A percentile compares a stretch with the other conserved stretches of the same genome.
phyloP scores from a whole-genome alignment of 2,888 invertebrate species.

The Cephus rjabovi region DNA sequence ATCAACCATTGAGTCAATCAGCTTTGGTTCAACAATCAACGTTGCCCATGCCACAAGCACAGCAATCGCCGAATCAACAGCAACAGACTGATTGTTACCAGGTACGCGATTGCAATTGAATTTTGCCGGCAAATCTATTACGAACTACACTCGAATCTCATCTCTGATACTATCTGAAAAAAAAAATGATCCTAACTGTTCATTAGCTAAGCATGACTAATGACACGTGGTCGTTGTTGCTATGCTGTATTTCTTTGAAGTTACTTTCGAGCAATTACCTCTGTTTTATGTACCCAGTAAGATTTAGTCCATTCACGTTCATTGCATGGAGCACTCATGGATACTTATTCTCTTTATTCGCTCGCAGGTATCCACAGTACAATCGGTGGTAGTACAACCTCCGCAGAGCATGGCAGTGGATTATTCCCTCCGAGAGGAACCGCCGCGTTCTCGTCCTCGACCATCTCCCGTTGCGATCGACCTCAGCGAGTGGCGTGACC shows the following conservation, averaged over 20 bases:
- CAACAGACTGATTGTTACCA: slow-evolving; percentile 51
- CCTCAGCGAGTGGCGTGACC: slow-evolving; percentile 93
- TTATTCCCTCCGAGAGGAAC: slow-evolving; percentile 69
- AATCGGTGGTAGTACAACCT: slow-evolving; percentile 64
- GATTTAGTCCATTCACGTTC: too few species aligned
- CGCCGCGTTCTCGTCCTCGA: slow-evolving; percentile 58
- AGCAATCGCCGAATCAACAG: slow-evolving; percentile 51
- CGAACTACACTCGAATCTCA: too few species aligned
- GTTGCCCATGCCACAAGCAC: slow-evolving; percentile 41
- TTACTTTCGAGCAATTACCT: background rate
- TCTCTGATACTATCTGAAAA: too few species aligned
- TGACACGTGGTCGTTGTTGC: too few species aligned
- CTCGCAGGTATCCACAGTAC: slow-evolving; percentile 49
- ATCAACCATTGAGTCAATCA: slow-evolving; percentile 45
- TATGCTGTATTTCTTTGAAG: background rate
- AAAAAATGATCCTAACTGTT: too few species aligned
- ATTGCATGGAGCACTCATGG: background rate
- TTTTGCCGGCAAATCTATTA: background rate
- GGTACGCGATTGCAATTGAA: slow-evolving; percentile 30
- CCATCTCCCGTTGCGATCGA: slow-evolving; percentile 73
- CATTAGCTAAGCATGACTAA: too few species aligned
- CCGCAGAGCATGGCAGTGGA: slow-evolving; percentile 73
- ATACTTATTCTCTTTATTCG: background rate
- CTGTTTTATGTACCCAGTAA: background rate
- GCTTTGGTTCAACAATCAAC: slow-evolving; percentile 46